These are phyloP conservation scores for Harlomillsia oculata DNA, from an alignment of 1,140 invertebrate genomes.

Conservation along the genomic window DNA sequence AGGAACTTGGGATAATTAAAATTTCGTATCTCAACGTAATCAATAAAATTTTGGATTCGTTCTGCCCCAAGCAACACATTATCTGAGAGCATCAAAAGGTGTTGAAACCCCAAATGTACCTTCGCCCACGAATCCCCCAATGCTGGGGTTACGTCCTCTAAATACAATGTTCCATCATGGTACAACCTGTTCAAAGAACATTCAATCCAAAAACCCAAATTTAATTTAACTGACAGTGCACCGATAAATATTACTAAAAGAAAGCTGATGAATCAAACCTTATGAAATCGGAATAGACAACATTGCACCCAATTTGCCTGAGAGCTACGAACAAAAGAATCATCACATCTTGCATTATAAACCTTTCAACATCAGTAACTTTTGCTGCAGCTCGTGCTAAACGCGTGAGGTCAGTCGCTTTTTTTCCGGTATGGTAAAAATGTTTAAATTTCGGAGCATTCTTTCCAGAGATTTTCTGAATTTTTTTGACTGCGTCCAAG, in stretches of 20 bases:
- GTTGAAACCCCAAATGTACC: too few relatives aligned
- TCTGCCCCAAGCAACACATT: background rate
- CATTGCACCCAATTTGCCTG: conserved; percentile 25
- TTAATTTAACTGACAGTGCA: background rate
- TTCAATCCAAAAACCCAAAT: background rate
- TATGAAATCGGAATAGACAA: conserved; percentile 22
- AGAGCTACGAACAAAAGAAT: conserved; percentile 26
- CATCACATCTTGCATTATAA: conserved; percentile 4
- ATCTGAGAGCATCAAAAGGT: too few relatives aligned
- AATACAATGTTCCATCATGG: conserved; percentile 15
- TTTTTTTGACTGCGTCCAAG: too few relatives aligned
- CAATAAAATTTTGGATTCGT: conserved; percentile 4
- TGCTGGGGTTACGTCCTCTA: conserved; percentile 1
- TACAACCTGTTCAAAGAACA: conserved; percentile 12
- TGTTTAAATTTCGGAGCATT: background rate
- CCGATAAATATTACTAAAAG: background rate
- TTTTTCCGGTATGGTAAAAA: background rate
- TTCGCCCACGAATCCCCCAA: too few relatives aligned
- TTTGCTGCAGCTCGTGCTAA: too few relatives aligned
- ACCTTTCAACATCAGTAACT: conserved; percentile 18
- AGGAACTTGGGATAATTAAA: conserved; percentile 21
- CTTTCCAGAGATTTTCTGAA: background rate
- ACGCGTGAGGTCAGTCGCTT: background rate
- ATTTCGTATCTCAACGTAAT: conserved; percentile 16
- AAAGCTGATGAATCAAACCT: conserved; percentile 5